Percentiles rank a stretch among this genome's conserved stretches.
Conservation (phyloP, 2,797 vertebrate species). For the Sparidentex hasta region DNA sequence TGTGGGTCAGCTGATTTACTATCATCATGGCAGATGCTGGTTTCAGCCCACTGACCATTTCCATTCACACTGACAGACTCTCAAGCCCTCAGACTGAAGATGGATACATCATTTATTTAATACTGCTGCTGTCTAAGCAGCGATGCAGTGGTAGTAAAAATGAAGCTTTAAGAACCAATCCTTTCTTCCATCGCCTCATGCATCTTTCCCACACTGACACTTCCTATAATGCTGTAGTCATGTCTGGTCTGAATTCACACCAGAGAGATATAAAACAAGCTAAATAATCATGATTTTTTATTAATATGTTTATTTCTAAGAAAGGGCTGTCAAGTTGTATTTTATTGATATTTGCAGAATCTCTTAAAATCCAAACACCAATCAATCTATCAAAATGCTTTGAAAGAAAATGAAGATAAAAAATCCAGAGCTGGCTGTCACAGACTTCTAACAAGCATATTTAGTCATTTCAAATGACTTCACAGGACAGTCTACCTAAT, state of each 20-base stretch:
- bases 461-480: too few species aligned
- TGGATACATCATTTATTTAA: conserved; percentile 39
- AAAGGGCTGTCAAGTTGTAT: too few species aligned
- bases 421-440: too few species aligned
- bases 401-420: too few species aligned
- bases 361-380: too few species aligned
- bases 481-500: too few species aligned
- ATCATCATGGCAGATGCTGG: conserved; percentile 34
- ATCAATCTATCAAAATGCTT: too few species aligned
- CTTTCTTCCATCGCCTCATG: conserved; percentile 9
- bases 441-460: too few species aligned
- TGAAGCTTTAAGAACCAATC: conserved; percentile 26
- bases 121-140: conserved; percentile 11
- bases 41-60: conserved; percentile 51
- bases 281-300: background rate
- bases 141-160: conserved; percentile 34
- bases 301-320: too few species aligned
- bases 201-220: background rate
- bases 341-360: too few species aligned
- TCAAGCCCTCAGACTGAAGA: conserved; percentile 18
- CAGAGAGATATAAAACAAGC: background rate
- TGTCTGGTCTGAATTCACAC: background rate
- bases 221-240: background rate
- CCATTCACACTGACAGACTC: conserved; percentile 31
- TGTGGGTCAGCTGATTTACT: conserved; percentile 51